These are phyloP conservation scores for Ophioderma brevispina DNA, from an alignment of 35 echinoderm and acorn worm species.

Conservation along the genomic window DNA sequence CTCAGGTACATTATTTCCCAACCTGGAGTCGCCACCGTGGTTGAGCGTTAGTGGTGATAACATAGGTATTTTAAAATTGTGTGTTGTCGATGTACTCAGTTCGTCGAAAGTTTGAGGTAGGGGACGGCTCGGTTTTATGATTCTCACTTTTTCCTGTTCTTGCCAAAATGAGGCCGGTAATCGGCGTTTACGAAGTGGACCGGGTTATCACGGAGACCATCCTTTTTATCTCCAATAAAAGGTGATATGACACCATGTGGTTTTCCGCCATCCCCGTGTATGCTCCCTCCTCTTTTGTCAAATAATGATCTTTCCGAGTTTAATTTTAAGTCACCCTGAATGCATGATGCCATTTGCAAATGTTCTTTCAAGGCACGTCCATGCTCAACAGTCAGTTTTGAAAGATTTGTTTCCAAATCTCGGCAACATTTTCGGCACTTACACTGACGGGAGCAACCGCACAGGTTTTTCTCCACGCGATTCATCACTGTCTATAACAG, in stretches of 20 bases:
- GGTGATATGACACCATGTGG: neutral
- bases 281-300: slow-evolving; percentile 26
- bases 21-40: neutral
- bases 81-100: neutral
- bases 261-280: neutral
- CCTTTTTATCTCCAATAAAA: neutral
- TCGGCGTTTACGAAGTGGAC: slow-evolving; percentile 69
- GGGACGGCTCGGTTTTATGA: slow-evolving; percentile 48
- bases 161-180: slow-evolving; percentile 86
- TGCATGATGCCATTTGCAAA: slow-evolving; percentile 8
- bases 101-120: slow-evolving; percentile 10
- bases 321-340: neutral
- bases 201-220: slow-evolving; percentile 29
- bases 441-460: neutral
- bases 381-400: neutral
- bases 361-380: slow-evolving; percentile 1
- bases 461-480: neutral
- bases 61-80: neutral
- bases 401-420: neutral
- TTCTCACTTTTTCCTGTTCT: slow-evolving; percentile 71
- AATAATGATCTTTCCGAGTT: neutral
- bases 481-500: neutral
- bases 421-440: neutral
- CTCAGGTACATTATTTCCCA: neutral
- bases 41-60: slow-evolving; percentile 2